Conservation (phyloP, 2,113 vertebrate species). For the Salminus brasiliensis region DNA sequence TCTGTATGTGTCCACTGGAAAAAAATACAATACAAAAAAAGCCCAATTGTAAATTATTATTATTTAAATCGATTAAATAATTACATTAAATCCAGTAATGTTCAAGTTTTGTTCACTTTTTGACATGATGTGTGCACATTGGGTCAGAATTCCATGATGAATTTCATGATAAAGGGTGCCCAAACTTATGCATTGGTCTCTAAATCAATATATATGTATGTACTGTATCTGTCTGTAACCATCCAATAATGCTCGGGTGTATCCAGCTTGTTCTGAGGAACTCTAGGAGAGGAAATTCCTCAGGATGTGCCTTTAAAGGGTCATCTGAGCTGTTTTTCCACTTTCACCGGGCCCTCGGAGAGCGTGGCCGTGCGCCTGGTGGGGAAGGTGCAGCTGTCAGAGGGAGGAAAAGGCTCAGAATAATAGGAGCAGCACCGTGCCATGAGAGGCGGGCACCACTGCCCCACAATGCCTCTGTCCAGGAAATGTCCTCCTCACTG, state of each 20-base stretch:
- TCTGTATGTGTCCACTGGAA: too few relatives aligned
- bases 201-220: not conserved
- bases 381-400: slow-evolving; percentile 54
- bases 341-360: slow-evolving; percentile 60
- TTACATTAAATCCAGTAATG: too few relatives aligned
- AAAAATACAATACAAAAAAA: too few relatives aligned
- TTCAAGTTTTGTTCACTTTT: too few relatives aligned
- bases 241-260: not conserved
- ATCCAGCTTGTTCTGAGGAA: not conserved
- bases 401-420: slow-evolving; percentile 19
- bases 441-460: slow-evolving; percentile 4
- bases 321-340: slow-evolving; percentile 64
- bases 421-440: slow-evolving; percentile 37
- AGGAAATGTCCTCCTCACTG: slow-evolving; percentile 34
- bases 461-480: slow-evolving; percentile 43
- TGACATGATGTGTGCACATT: too few relatives aligned
- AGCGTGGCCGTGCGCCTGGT: slow-evolving; percentile 19
- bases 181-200: too few relatives aligned
- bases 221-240: not conserved
- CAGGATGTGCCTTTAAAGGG: slow-evolving; percentile 63
- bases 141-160: too few relatives aligned
- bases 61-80: too few relatives aligned
- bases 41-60: too few relatives aligned
- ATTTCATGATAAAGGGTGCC: too few relatives aligned
- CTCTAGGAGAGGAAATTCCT: slow-evolving; percentile 45